A percentile compares a stretch with the other conserved stretches of the same genome.
Conservation (phyloP, 2,888 invertebrate species). For the Fabriciana adippe region DNA sequence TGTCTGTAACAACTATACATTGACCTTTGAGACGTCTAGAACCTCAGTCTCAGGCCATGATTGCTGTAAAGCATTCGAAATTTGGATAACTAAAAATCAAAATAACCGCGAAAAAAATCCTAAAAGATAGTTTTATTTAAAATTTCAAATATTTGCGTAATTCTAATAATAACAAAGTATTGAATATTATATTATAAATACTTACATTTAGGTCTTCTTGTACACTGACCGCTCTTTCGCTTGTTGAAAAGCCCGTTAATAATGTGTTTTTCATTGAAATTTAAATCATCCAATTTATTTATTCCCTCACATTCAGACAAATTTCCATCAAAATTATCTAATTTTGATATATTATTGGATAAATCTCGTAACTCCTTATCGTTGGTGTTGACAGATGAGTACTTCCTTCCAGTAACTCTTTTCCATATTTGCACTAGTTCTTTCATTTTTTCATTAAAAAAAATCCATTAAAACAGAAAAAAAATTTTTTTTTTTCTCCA, state of each 20-base stretch:
- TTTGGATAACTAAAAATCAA: too few relatives aligned
- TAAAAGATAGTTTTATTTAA: too few relatives aligned
- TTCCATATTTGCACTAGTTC: slow-evolving; percentile 84
- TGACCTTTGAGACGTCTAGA: too few relatives aligned
- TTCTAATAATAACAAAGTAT: too few relatives aligned
- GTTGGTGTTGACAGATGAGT: slow-evolving; percentile 77
- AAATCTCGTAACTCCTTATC: slow-evolving; percentile 65
- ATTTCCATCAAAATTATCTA: slow-evolving; percentile 64
- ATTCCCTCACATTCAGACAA: slow-evolving; percentile 68
- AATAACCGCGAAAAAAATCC: too few relatives aligned
- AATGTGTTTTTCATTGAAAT: slow-evolving; percentile 65
- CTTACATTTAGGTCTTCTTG: slow-evolving; percentile 73
- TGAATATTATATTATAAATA: not conserved
- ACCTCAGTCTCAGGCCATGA: too few relatives aligned
- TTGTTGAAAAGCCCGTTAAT: slow-evolving; percentile 69
- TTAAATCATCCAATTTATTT: slow-evolving; percentile 63
- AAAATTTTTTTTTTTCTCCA: too few relatives aligned
- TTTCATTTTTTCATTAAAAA: slow-evolving; percentile 76
- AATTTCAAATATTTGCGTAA: too few relatives aligned
- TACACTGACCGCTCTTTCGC: slow-evolving; percentile 58
- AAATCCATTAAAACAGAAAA: too few relatives aligned
- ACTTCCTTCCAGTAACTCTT: slow-evolving; percentile 76
- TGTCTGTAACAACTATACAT: too few relatives aligned
- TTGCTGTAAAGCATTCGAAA: too few relatives aligned
- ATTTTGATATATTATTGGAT: slow-evolving; percentile 56